phyloP scores from a whole-genome alignment of 2,113 vertebrate genomes.

The Sylvilagus bachmani region DNA sequence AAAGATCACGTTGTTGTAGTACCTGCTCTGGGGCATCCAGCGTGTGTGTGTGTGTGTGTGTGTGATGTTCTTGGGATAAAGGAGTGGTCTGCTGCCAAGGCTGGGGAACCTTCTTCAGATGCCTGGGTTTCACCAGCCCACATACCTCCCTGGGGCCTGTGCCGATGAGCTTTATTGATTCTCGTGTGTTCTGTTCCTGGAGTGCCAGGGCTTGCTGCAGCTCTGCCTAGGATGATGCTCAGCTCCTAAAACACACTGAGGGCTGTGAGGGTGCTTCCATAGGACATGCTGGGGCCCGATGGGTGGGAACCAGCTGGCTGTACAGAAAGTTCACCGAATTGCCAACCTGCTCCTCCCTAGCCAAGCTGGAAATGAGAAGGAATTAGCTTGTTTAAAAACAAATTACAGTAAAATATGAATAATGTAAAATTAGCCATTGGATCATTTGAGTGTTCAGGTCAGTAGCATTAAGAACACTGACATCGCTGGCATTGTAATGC shows the following conservation, averaged over 20 bases:
- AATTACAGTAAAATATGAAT: neutral
- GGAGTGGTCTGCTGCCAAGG: neutral
- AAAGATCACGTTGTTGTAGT: neutral
- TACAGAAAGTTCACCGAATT: accelerated
- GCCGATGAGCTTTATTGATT: neutral
- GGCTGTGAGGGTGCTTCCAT: neutral
- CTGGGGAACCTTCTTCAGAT: neutral
- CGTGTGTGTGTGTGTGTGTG: neutral
- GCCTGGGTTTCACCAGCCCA: neutral
- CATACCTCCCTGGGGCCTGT: neutral
- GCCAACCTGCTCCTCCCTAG: neutral
- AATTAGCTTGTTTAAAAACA: neutral
- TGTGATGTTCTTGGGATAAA: neutral
- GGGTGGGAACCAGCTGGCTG: neutral
- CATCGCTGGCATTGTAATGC: neutral
- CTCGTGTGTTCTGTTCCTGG: neutral
- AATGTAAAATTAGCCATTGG: neutral
- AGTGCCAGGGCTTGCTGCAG: neutral
- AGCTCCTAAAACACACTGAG: neutral
- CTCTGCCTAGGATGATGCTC: neutral
- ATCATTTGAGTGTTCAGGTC: neutral
- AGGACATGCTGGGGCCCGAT: neutral
- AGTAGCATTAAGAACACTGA: neutral
- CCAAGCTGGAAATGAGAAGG: slow-evolving; percentile 3
- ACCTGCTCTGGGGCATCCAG: neutral